Evolutionary conservation across 2,797 vertebrate genomes (phyloP), one percentile per base, ranked within the genome.

Genomic region (Apogon talboti): DNA sequence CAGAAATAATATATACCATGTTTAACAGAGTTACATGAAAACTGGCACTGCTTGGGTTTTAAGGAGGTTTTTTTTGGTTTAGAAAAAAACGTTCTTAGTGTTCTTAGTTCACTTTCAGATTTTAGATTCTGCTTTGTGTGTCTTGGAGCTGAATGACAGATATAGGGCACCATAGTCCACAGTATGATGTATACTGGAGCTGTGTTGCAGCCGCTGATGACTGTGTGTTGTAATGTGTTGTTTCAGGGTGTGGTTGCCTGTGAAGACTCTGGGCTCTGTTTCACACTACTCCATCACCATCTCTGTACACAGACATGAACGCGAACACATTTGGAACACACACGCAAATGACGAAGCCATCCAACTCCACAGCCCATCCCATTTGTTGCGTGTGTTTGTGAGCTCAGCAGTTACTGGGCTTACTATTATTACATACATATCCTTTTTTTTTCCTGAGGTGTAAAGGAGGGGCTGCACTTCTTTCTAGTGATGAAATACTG

Each of bases 211-310:
- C 40, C 37, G 1, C 40, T 64, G 78, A 78, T 76, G 68, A 37
- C 63, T 70, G 80, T 54, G 64, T 79, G 79, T 55, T 76, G 79
- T 83, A 80, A 84, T 84, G 71, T 55, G 67, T 62, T 81, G 73
- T 74, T 78, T 45, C 65, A 83, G 86, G 88, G 91, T 86, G 89
- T 77, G 90, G 87, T 78, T 65, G 47, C 67, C 66, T 60, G 28
- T 57, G 50, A 74, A 70, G 62, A 44, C 56, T 73, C 50, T 62
- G 66, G 61, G 53, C 62, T 79, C 51, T 21, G 68, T 52, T 84
- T 81, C 63, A 35, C 78, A 53, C 45, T 49, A 2, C 62, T 80
- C 50, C 71, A 74, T 67, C 81, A 70, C 43, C 58, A 24, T 63
- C 66, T 11, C 37, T 41, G 52, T 53, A 71, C 72, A 54, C 49